phyloP scores from a whole-genome alignment of 92 coral and sea anemone species.

The Actinernus sp. region DNA sequence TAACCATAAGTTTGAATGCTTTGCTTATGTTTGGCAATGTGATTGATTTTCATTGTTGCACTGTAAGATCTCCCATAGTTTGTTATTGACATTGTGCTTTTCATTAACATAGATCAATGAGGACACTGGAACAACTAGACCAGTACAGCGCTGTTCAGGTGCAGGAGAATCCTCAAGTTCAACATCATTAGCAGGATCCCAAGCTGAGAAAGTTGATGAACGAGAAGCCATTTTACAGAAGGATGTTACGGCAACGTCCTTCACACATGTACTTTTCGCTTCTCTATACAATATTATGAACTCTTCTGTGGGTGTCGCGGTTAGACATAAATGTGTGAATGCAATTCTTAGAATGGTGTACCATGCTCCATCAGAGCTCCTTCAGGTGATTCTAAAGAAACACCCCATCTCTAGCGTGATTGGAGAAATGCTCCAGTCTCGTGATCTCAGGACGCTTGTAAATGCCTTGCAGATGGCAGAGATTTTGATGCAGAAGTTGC shows the following conservation, averaged over 20 bases:
- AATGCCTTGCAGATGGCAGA: conserved; percentile 99
- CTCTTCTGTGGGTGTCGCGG: conserved; percentile 98
- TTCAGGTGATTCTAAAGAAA: conserved; percentile 80
- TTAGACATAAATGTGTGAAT: conserved; percentile 90
- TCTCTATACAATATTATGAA: conserved; percentile 93
- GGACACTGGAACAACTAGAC: conserved; percentile 98
- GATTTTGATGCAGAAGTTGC: conserved; percentile 96
- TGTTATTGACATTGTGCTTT: no score
- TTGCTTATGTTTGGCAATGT: no score
- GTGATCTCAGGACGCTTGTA: conserved; percentile 88
- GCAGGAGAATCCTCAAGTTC: conserved; percentile 74
- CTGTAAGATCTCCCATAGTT: no score
- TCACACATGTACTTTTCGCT: conserved; percentile 84
- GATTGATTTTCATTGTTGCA: no score
- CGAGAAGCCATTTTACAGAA: conserved; percentile 82
- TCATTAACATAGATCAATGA: conserved; percentile 95
- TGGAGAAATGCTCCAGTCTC: conserved; percentile 96
- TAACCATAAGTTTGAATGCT: no score
- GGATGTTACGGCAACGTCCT: conserved; percentile 73
- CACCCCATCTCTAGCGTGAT: conserved; percentile 96
- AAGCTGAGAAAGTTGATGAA: conserved; percentile 79
- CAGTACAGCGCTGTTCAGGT: conserved; percentile 91
- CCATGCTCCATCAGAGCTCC: conserved; percentile 92
- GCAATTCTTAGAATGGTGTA: conserved; percentile 93
- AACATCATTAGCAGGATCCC: conserved; percentile 59